Evolutionary conservation across 2,888 invertebrate genomes (phyloP), one percentile per base, ranked within the genome.

Genomic region (Celastrina argiolus): DNA sequence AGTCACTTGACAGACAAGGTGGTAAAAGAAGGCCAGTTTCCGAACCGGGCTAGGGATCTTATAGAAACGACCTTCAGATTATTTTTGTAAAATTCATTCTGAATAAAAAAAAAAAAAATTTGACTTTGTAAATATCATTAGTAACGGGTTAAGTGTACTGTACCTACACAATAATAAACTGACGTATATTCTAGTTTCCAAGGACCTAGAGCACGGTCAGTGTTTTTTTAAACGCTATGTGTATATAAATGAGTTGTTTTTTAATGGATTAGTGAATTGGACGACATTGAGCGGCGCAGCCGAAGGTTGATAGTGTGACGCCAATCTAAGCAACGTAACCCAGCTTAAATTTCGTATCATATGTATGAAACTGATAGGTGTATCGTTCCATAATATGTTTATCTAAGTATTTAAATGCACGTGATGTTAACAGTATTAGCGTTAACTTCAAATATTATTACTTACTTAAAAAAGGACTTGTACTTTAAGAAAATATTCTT

Each of bases 231-330:
- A 39, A 22, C 61, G 39, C 22, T 39, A 36, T 22, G 6, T 61
- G 61, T 61, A 61, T 61, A 39, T 22, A 36, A 61, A 61, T 61
- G 16, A 39, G 36, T 36, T 59, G 59, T 59, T 59, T 61, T 59
- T 31, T 34, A 59, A 59, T 61, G 61, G 18, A 39, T 61, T 61
- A 39, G 39, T 36, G 22, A 36, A 34, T 61, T 39, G 39, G 12
- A 14, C 61, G 61, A 18, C 61, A 61, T 61, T 39, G 61, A 61
- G 36, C 39, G 22, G 61, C 36, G 18, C 61, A 18, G 61, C 22
- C 22, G 39, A 61, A 61, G 61, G 61, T 39, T 61, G 36, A 5
- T 3, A n/a, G 8, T n/a, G 34, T 39, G 61, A 61, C 61, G 61
- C 36, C 31, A 58, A 16, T 58, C 58, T 58, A 58, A 58, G 58